Evolutionary conservation across 2,888 invertebrate genomes (phyloP).

Genomic region (Dolichopus griseipennis): DNA sequence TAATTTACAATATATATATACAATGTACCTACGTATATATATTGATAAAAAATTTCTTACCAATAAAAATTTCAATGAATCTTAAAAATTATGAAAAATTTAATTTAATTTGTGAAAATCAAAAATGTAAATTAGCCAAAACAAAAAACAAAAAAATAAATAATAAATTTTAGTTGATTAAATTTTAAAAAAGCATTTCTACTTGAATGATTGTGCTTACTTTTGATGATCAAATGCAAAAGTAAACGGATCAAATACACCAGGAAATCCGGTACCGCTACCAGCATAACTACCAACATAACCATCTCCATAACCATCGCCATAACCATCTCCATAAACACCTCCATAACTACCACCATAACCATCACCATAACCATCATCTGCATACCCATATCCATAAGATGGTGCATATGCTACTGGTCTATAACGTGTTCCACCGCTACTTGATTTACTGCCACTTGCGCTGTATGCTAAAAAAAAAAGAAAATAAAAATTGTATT

Average conservation of each 20-base stretch:
- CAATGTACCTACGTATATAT: too few relatives aligned
- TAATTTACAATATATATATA: too few relatives aligned
- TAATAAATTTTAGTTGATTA: too few relatives aligned
- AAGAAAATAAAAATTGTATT: too few relatives aligned
- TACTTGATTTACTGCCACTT: constrained; percentile 16
- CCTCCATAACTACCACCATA: constrained; percentile 21
- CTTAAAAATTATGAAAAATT: too few relatives aligned
- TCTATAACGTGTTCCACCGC: not conserved
- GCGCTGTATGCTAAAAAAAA: not conserved
- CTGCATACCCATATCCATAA: constrained; percentile 19
- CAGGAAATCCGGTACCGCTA: constrained; percentile 9
- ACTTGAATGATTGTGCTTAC: not conserved
- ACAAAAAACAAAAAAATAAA: too few relatives aligned
- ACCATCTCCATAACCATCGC: constrained; percentile 18
- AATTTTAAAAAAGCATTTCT: too few relatives aligned
- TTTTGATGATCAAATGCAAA: not conserved
- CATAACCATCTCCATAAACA: constrained; percentile 20
- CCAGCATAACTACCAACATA: constrained; percentile 9
- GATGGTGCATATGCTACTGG: not conserved
- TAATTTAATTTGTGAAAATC: too few relatives aligned
- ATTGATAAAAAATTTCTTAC: too few relatives aligned
- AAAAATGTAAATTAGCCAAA: too few relatives aligned
- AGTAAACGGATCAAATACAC: constrained; percentile 9
- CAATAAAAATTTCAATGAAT: too few relatives aligned
- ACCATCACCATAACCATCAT: constrained; percentile 20